Conservation (phyloP, 2,797 vertebrate species). For the Sebastes ruberrimus region DNA sequence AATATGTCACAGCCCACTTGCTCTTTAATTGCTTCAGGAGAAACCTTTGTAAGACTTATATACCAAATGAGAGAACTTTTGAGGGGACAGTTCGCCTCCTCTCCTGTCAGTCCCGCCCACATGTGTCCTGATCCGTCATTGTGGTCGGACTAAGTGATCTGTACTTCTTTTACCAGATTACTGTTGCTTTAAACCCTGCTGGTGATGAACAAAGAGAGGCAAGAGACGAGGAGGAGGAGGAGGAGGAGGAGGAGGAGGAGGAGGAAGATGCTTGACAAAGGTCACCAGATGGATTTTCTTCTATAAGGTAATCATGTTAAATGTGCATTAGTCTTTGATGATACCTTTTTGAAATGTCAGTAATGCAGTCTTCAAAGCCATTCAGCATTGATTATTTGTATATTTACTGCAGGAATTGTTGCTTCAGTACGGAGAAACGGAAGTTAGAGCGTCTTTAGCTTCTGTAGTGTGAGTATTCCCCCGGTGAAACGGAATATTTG, state of each 20-base stretch:
- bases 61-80: not conserved
- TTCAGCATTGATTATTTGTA: not conserved
- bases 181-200: not conserved
- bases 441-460: not conserved
- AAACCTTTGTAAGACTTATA: not conserved
- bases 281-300: constrained; percentile 20
- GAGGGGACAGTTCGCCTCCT: not conserved
- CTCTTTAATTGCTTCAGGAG: constrained; percentile 5
- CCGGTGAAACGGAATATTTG: not conserved
- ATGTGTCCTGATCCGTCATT: not conserved
- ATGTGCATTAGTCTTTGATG: constrained; percentile 37
- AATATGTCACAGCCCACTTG: constrained; percentile 10
- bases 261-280: constrained; percentile 14
- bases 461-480: not conserved
- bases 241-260: not conserved
- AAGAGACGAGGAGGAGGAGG: not conserved
- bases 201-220: not conserved
- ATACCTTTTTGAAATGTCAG: constrained; percentile 40
- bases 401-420: not conserved
- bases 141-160: not conserved
- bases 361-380: not conserved
- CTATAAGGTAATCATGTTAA: constrained; percentile 10
- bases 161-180: not conserved
- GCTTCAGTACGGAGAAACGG: not conserved
- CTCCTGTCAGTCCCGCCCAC: not conserved